Conservation (phyloP, 2,113 vertebrate species). For the Lota lota region DNA sequence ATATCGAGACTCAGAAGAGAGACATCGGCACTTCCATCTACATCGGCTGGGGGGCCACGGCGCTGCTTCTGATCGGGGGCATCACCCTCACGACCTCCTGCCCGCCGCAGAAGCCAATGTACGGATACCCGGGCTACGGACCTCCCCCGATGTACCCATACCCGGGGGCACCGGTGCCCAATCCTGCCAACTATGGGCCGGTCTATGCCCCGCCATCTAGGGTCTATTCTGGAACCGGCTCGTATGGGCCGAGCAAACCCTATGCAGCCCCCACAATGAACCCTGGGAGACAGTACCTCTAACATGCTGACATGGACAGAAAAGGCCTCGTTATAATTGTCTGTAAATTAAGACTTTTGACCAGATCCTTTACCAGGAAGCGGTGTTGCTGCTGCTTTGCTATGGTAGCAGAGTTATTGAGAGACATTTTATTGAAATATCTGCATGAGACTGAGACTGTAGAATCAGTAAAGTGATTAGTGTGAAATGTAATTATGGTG, state of each 20-base stretch:
- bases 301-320: not conserved
- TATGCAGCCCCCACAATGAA: constrained; percentile 48
- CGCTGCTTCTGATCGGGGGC: constrained; percentile 67
- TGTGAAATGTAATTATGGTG: not conserved
- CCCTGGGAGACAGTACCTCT: constrained; percentile 49
- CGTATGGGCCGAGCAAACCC: constrained; percentile 56
- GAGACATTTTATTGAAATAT: not conserved
- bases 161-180: constrained; percentile 17
- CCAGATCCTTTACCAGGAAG: not conserved
- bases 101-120: constrained; percentile 51
- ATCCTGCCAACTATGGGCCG: constrained; percentile 35
- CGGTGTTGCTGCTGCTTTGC: not conserved
- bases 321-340: not conserved
- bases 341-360: constrained; percentile 8
- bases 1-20: constrained; percentile 54
- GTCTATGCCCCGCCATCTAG: constrained; percentile 55
- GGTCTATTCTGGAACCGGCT: constrained; percentile 39
- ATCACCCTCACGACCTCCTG: constrained; percentile 72
- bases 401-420: not conserved
- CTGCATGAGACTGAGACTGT: not conserved
- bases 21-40: constrained; percentile 74
- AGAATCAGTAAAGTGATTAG: not conserved
- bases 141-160: constrained; percentile 50
- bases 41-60: constrained; percentile 69
- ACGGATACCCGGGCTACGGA: constrained; percentile 48